Percentiles rank a stretch among this genome's conserved stretches.
Conservation (phyloP, 1,140 invertebrate genomes). For the Venustaconcha ellipsiformis region DNA sequence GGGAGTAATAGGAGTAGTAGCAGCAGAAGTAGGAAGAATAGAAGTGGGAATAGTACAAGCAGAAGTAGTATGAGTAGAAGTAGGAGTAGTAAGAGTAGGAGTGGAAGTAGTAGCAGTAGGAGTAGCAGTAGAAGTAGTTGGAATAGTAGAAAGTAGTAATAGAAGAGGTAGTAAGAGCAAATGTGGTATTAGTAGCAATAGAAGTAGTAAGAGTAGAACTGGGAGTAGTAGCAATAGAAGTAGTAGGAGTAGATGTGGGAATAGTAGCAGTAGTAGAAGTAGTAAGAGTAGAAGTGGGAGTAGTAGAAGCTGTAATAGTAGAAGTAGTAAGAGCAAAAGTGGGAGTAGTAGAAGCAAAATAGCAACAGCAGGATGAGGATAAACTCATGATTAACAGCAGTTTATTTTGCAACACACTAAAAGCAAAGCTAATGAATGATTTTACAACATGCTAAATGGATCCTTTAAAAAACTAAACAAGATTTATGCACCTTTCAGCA, state of each 20-base stretch:
- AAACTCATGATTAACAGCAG: constrained; percentile 22
- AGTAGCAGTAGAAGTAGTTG: no score
- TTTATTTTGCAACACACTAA: background rate
- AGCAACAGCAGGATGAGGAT: constrained; percentile 21
- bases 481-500: no score
- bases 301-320: constrained; percentile 26
- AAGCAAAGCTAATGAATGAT: no score
- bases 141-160: no score
- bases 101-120: no score
- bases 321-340: constrained; percentile 30
- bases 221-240: no score
- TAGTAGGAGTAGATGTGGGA: background rate
- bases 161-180: constrained; percentile 7
- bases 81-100: no score
- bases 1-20: constrained; percentile 6
- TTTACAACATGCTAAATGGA: no score
- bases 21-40: constrained; percentile 10
- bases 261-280: constrained; percentile 29
- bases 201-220: no score
- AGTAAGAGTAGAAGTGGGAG: constrained; percentile 13
- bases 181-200: constrained; percentile 10
- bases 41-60: constrained; percentile 2
- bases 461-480: no score
- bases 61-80: no score
- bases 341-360: constrained; percentile 23